These are phyloP conservation scores for Lydus trimaculatus DNA, from an alignment of 2,888 invertebrate genomes.

Conservation along the genomic window DNA sequence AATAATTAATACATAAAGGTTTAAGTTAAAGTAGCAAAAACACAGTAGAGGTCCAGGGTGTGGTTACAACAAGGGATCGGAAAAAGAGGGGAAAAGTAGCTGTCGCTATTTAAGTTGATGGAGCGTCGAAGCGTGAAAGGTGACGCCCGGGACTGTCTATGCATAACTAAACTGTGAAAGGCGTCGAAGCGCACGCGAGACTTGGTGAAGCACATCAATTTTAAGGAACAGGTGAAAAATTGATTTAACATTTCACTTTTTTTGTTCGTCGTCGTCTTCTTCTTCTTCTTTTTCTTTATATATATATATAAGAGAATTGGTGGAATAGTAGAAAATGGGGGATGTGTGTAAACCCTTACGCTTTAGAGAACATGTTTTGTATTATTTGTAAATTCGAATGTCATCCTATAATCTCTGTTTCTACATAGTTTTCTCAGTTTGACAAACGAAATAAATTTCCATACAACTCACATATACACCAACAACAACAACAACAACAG, in stretches of 20 bases:
- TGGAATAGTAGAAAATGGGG: not conserved
- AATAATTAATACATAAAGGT: conserved; percentile 14
- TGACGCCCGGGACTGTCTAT: conserved; percentile 50
- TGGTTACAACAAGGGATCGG: conserved; percentile 20
- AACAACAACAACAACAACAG: conserved; percentile 13
- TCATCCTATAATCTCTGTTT: conserved; percentile 22
- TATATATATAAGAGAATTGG: not conserved
- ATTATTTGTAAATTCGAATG: conserved; percentile 30
- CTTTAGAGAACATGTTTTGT: conserved; percentile 18
- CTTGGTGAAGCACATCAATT: conserved; percentile 42
- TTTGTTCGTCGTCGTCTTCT: no score
- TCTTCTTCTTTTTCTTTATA: not conserved
- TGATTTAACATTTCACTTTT: conserved; percentile 43
- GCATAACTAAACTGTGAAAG: conserved; percentile 49
- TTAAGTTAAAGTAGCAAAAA: conserved; percentile 18
- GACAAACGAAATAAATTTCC: conserved; percentile 16
- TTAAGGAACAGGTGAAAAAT: conserved; percentile 47
- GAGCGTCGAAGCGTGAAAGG: conserved; percentile 51
- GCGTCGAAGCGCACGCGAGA: conserved; percentile 33
- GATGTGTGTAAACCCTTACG: no score
- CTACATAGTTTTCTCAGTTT: not conserved
- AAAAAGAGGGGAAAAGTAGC: conserved; percentile 44
- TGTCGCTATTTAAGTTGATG: conserved; percentile 52
- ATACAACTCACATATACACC: conserved; percentile 3
- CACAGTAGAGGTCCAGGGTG: conserved; percentile 23